Conservation (phyloP, 92 coral and sea anemone species). For the Plumapathes pennacea region DNA sequence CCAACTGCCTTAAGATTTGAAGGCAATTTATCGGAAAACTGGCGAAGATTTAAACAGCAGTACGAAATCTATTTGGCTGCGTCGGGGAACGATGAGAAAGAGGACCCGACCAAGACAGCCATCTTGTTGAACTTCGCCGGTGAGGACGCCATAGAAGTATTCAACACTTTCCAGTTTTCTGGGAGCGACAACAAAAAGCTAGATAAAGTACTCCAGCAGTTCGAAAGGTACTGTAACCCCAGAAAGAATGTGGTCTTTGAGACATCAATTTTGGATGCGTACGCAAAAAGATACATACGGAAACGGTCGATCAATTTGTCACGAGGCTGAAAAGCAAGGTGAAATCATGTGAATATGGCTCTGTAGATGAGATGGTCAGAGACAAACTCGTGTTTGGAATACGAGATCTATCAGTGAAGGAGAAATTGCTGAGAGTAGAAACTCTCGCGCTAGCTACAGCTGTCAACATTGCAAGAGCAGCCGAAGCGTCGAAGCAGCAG, state of each 20-base stretch:
- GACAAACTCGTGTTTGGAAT: not conserved
- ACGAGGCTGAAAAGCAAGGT: not conserved
- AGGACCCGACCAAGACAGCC: constrained; percentile 21
- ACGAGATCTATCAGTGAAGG: not conserved
- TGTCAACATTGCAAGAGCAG: not conserved
- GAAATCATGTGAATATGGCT: not conserved
- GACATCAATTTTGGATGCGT: constrained; percentile 2
- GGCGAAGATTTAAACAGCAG: constrained; percentile 48
- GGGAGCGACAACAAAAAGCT: constrained; percentile 31
- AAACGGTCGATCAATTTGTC: too few relatives aligned
- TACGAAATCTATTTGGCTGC: constrained; percentile 35
- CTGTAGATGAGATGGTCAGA: constrained; percentile 1
- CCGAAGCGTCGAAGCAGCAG: not conserved
- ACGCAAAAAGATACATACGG: too few relatives aligned
- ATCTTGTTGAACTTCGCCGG: constrained; percentile 41
- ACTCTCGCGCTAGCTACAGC: not conserved
- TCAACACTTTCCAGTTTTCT: constrained; percentile 33
- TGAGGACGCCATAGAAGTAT: constrained; percentile 36
- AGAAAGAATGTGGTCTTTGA: constrained; percentile 31
- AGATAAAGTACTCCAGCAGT: constrained; percentile 22
- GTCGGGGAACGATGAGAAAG: constrained; percentile 37
- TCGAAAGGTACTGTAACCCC: constrained; percentile 24
- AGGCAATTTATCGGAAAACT: constrained; percentile 34
- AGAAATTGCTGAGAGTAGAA: not conserved
- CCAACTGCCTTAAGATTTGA: constrained; percentile 22